These are phyloP conservation scores for Lycia hirtaria DNA, from an alignment of 2,888 invertebrate genomes.

Conservation along the genomic window DNA sequence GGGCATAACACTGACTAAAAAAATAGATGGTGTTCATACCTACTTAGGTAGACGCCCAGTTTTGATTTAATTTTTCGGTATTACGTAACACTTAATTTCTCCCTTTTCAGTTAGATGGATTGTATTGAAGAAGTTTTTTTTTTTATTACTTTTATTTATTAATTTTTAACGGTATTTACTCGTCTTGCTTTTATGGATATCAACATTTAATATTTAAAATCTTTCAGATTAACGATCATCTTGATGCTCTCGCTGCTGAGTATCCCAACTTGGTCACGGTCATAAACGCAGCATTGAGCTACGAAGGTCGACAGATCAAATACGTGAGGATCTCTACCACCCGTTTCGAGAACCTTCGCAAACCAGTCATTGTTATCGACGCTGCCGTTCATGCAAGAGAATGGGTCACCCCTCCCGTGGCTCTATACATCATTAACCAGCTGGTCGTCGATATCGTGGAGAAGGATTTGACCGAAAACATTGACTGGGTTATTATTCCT, in stretches of 20 bases:
- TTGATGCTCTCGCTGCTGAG: constrained; percentile 67
- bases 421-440: constrained; percentile 88
- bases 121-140: no score
- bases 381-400: constrained; percentile 88
- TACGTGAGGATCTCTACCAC: constrained; percentile 86
- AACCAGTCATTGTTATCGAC: constrained; percentile 86
- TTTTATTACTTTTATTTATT: no score
- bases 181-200: no score
- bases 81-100: no score
- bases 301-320: constrained; percentile 86
- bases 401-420: constrained; percentile 90
- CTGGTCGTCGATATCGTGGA: constrained; percentile 85
- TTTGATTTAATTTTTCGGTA: no score
- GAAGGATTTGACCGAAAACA: constrained; percentile 75
- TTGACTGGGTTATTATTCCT: constrained; percentile 89
- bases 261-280: constrained; percentile 82
- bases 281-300: constrained; percentile 83
- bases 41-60: no score
- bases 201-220: not conserved
- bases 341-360: constrained; percentile 69
- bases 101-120: no score
- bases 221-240: constrained; percentile 80
- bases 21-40: no score
- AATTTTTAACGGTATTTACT: no score
- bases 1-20: no score